Percentiles rank a stretch among this genome's conserved stretches.
Conservation (phyloP, 1,140 invertebrate species). For the Pissodes strobi region DNA sequence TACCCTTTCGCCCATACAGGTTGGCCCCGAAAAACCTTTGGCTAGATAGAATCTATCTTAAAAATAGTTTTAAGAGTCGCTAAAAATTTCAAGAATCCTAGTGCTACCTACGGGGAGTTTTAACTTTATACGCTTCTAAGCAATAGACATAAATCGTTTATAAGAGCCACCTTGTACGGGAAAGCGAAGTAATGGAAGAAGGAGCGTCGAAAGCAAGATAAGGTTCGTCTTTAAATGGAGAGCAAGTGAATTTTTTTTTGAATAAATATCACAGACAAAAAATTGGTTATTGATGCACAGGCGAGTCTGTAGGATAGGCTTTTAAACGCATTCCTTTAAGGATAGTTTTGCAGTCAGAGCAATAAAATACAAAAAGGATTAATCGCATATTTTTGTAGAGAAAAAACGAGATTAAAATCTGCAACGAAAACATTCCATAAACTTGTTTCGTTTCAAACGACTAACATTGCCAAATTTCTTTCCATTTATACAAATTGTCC, state of each 20-base stretch:
- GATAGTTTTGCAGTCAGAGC: too few species aligned
- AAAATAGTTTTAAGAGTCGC: slow-evolving; percentile 24
- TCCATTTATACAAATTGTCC: too few species aligned
- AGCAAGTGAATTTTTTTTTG: background rate
- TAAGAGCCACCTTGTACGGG: background rate
- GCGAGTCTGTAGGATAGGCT: too few species aligned
- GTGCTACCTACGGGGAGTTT: slow-evolving; percentile 30
- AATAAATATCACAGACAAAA: background rate
- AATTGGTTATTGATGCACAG: background rate
- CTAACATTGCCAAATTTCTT: too few species aligned
- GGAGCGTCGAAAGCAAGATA: background rate
- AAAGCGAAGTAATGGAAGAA: background rate
- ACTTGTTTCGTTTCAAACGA: too few species aligned
- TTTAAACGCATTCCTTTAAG: too few species aligned
- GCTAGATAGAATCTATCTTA: slow-evolving; percentile 31
- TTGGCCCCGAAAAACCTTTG: slow-evolving; percentile 8
- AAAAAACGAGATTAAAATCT: too few species aligned
- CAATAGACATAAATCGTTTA: slow-evolving; percentile 22
- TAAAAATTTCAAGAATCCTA: slow-evolving; percentile 33
- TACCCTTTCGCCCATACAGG: background rate
- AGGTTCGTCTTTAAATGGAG: too few species aligned
- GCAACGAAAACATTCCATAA: too few species aligned
- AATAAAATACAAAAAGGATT: too few species aligned
- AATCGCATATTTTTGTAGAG: too few species aligned
- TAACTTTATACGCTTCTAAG: slow-evolving; percentile 30